phyloP scores from a whole-genome alignment of 2,888 invertebrate species.

The Xestoiulus laeticollis region DNA sequence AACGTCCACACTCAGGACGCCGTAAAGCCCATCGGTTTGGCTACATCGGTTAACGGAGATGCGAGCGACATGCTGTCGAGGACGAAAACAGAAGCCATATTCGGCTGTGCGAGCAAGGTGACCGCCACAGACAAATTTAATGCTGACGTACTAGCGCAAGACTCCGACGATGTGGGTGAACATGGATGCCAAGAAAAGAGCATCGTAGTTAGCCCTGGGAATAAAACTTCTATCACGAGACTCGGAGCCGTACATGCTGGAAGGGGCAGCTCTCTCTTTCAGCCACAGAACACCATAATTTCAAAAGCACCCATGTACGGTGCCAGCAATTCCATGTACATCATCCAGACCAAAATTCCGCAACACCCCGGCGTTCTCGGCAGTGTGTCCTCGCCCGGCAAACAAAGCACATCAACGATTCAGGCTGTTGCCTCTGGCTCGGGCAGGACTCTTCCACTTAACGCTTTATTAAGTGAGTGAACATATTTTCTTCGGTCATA shows the following conservation, averaged over 20 bases:
- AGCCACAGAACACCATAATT: neutral
- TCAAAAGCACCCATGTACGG: neutral
- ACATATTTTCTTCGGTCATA: neutral
- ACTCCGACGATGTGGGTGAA: neutral
- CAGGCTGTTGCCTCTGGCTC: neutral
- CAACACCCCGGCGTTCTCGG: neutral
- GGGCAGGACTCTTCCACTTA: neutral
- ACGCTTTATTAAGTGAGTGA: neutral
- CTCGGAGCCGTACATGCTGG: neutral
- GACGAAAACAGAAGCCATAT: neutral
- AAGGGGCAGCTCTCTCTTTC: neutral
- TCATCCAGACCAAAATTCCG: neutral
- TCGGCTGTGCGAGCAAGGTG: neutral
- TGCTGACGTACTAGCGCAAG: neutral
- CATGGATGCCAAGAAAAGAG: neutral
- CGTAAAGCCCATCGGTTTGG: neutral
- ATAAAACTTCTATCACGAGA: neutral
- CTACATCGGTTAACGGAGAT: neutral
- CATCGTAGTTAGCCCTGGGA: neutral
- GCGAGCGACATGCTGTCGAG: neutral
- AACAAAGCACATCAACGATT: neutral
- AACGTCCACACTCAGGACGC: constrained; percentile 7
- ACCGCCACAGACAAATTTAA: neutral
- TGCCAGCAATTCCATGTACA: constrained; percentile 27
- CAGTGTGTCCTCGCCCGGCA: neutral